These are phyloP conservation scores for Sarcoramphus papa DNA, from an alignment of 2,797 vertebrate genomes.

Conservation along the genomic window DNA sequence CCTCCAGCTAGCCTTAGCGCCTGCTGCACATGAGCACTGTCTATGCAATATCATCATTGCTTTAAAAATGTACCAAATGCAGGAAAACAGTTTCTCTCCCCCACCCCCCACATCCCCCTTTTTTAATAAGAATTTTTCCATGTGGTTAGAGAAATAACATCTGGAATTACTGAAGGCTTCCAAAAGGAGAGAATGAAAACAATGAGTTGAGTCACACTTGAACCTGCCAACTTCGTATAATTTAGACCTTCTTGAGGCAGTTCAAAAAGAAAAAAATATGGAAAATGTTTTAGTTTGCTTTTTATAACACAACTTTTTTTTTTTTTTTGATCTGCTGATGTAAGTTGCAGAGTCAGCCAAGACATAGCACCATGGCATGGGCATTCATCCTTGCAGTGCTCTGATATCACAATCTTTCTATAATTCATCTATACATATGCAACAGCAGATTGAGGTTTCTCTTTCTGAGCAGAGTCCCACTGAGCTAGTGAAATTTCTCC, in stretches of 20 bases:
- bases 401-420: background rate
- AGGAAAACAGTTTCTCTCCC: background rate
- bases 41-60: background rate
- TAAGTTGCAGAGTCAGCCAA: background rate
- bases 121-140: conserved; percentile 49
- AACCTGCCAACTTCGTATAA: conserved; percentile 40
- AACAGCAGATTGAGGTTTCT: background rate
- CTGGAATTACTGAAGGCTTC: conserved; percentile 60
- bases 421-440: background rate
- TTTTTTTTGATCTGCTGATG: background rate
- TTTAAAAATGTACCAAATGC: conserved; percentile 32
- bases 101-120: background rate
- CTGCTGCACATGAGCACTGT: conserved; percentile 10
- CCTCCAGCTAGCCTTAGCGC: conserved; percentile 29
- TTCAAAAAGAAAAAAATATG: background rate
- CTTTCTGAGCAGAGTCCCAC: background rate
- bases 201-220: conserved; percentile 61
- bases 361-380: background rate
- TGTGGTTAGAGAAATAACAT: conserved; percentile 60
- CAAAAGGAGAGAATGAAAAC: conserved; percentile 61
- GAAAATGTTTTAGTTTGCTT: background rate
- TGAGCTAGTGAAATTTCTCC: background rate
- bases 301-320: background rate
- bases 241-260: conserved; percentile 29
- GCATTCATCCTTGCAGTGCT: background rate